Conservation (phyloP, 2,888 invertebrate genomes). For the Carcina quercana region DNA sequence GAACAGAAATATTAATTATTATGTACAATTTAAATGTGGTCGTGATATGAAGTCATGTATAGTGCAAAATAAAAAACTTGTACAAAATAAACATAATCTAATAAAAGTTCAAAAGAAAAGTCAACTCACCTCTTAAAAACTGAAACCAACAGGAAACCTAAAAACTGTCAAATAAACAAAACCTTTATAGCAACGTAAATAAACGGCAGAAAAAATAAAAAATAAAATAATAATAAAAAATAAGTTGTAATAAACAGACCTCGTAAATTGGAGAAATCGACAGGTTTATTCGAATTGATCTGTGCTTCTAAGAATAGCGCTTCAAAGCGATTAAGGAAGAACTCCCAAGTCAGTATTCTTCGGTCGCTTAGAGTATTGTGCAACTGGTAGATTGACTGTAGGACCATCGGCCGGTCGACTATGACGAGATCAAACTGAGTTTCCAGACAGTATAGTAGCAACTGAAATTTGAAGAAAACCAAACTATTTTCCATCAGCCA, state of each 20-base stretch:
- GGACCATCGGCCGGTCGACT: conserved; percentile 95
- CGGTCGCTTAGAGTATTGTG: conserved; percentile 94
- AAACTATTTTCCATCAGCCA: neutral
- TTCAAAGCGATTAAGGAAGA: conserved; percentile 95
- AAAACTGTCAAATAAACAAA: conserved; percentile 2
- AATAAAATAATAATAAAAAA: no score
- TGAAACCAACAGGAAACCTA: conserved; percentile 1
- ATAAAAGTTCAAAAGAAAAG: conserved; percentile 2
- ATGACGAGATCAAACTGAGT: conserved; percentile 98
- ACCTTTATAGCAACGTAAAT: no score
- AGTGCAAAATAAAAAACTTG: no score
- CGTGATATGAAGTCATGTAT: no score
- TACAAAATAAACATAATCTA: conserved; percentile 1
- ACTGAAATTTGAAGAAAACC: no score
- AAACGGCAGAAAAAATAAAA: no score
- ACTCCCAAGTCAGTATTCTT: conserved; percentile 95
- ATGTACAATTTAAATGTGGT: no score
- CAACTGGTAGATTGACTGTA: conserved; percentile 95
- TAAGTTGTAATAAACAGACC: no score
- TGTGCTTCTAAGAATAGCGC: conserved; percentile 97
- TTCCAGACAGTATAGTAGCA: conserved; percentile 94
- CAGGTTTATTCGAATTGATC: conserved; percentile 88
- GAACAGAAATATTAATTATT: neutral
- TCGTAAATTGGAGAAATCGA: conserved; percentile 88
- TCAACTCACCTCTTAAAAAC: conserved; percentile 14